These are phyloP conservation scores for Melanotaenia duboulayi DNA, from an alignment of 2,113 vertebrate genomes.

Conservation along the genomic window DNA sequence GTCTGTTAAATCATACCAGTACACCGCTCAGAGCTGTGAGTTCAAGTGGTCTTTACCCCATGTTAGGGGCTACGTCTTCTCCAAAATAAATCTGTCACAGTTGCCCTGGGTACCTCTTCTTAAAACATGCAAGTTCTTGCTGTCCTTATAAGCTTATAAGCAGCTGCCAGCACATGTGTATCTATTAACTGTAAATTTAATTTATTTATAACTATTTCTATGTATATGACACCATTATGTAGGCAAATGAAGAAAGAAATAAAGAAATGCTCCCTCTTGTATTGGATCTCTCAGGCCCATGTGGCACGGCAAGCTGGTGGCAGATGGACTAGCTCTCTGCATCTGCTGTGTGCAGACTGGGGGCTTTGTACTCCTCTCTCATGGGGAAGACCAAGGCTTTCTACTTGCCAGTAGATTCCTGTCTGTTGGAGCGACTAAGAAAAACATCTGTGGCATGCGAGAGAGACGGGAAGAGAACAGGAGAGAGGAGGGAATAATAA, in stretches of 20 bases:
- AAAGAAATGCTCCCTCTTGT: constrained; percentile 79
- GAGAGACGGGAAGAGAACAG: constrained; percentile 49
- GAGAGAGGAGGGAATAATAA: constrained; percentile 73
- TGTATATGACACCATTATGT: constrained; percentile 84
- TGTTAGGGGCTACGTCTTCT: constrained; percentile 83
- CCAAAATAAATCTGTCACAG: constrained; percentile 85
- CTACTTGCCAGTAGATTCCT: constrained; percentile 99
- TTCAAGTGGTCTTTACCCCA: constrained; percentile 85
- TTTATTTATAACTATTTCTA: constrained; percentile 56
- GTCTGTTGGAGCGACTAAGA: constrained; percentile 99
- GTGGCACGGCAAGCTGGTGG: constrained; percentile 96
- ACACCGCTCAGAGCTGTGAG: constrained; percentile 79
- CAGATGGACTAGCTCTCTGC: constrained; percentile 99
- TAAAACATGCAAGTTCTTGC: constrained; percentile 69
- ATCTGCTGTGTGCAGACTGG: constrained; percentile 99
- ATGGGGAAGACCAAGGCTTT: constrained; percentile 97
- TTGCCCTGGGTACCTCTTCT: constrained; percentile 84
- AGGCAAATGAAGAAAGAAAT: constrained; percentile 53
- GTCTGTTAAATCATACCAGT: constrained; percentile 81
- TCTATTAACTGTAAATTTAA: background rate
- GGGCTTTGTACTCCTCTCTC: constrained; percentile 98
- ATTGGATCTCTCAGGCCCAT: constrained; percentile 94
- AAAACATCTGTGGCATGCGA: constrained; percentile 99
- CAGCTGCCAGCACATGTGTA: no score
- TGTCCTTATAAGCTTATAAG: background rate